Percentiles rank a stretch among this genome's conserved stretches.
phyloP scores from a whole-genome alignment of 2,113 vertebrate genomes.

The Gallinago undulata region DNA sequence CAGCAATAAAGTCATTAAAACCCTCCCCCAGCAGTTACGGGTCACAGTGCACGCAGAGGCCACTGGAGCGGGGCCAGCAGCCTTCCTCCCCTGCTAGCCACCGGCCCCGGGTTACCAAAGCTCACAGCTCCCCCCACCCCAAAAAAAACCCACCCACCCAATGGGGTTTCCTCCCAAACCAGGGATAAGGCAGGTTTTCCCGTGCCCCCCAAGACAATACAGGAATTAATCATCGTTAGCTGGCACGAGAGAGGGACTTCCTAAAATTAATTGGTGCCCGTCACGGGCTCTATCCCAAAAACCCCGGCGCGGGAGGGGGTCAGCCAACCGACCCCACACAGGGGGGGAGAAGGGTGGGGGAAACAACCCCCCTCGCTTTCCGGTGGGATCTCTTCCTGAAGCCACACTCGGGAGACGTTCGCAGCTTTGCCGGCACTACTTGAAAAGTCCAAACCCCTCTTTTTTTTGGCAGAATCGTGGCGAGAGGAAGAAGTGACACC shows the following conservation, averaged over 20 bases:
- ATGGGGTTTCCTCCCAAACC: not conserved
- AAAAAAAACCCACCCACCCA: not conserved
- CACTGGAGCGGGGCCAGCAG: not conserved
- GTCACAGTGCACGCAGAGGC: not conserved
- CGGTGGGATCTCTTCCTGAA: not conserved
- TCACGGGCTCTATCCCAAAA: not conserved
- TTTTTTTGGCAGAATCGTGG: fast-evolving
- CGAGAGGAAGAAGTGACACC: fast-evolving
- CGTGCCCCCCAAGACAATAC: fast-evolving
- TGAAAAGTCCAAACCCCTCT: fast-evolving
- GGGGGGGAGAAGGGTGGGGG: too few species aligned
- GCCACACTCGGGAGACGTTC: fast-evolving
- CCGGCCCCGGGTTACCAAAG: fast-evolving
- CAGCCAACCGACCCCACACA: not conserved
- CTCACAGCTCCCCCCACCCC: fast-evolving
- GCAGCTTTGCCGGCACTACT: not conserved
- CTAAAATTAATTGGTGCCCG: fast-evolving
- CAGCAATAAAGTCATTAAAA: not conserved
- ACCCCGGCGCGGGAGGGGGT: fast-evolving
- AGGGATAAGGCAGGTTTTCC: fast-evolving
- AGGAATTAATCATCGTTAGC: not conserved
- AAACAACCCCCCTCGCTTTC: too few species aligned
- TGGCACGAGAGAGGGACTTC: not conserved
- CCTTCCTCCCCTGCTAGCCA: not conserved
- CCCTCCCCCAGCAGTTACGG: not conserved